Evolutionary conservation across 1,140 invertebrate genomes (phyloP), one percentile per base, ranked within the genome.

Genomic region (Drosophila miranda): DNA sequence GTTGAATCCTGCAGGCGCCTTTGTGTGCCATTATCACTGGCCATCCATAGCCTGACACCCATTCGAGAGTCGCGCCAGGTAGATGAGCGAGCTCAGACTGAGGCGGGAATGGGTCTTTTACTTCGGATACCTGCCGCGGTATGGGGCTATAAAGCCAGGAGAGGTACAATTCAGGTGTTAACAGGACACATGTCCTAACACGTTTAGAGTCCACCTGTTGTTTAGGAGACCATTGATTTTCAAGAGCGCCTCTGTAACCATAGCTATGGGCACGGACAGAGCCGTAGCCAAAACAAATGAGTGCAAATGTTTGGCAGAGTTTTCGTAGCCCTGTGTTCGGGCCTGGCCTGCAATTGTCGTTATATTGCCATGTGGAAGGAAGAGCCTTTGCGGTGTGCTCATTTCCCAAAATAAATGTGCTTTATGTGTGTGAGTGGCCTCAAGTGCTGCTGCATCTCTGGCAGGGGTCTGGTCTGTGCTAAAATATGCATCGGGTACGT

Each of bases 391-490:
- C 61, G 50, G 55, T 82, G 83, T 87, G 81, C 81, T 86, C 68
- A 87, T 43, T 86, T 86, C 81, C 69, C 62, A 86, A 86, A 86
- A 86, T 86, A 86, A 86, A 79, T 76, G n/a, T 26, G 19, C 14
- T 54, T 30, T 52, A 13, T 38, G 38, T 28, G 50, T 41, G 38
- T 16, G 52, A 38, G 34, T 13, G 34, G 1, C 8, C 3, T 9
- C 30, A 30, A 30, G 8, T 38, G 34, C 34, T 43, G 16, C 28
- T 7, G 8, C 41, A 50, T 41, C n/a, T 26, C 49, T 56, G 63
- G 53, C 19, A 14, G 49, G 23, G 26, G 30, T 26, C 28, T 6
- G 30, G 19, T 41, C 54, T 55, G 53, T 43, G 60, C 60, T 61
- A 41, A 66, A 43, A 66, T 68, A 30, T 46, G 50, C 44, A 51